These are phyloP conservation scores for Caiman crocodilus DNA, from an alignment of 2,797 vertebrate species.

Conservation along the genomic window DNA sequence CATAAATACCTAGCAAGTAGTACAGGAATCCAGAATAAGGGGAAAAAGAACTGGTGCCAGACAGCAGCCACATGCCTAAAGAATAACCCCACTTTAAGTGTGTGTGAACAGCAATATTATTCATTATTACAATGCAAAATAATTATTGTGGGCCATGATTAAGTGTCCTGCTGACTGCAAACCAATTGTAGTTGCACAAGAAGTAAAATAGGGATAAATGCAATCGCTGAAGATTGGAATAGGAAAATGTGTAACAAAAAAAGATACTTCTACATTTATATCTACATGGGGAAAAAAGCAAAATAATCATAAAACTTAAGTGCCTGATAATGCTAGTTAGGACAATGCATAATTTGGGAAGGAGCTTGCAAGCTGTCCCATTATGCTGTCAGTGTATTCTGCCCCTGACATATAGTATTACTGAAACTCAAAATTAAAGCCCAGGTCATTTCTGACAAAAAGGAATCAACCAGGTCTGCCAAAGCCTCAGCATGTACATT, in stretches of 20 bases:
- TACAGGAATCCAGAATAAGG: not conserved
- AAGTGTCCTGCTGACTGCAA: slow-evolving; percentile 28
- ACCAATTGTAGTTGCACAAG: not conserved
- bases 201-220: slow-evolving; percentile 25
- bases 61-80: slow-evolving; percentile 20
- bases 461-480: not conserved
- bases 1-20: slow-evolving; percentile 19
- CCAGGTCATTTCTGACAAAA: not conserved
- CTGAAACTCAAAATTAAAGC: not conserved
- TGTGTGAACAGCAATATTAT: slow-evolving; percentile 55
- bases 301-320: slow-evolving; percentile 6
- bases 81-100: not conserved
- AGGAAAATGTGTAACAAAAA: not conserved
- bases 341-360: not conserved
- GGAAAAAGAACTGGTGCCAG: not conserved
- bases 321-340: not conserved
- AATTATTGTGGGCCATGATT: slow-evolving; percentile 35
- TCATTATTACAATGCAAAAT: slow-evolving; percentile 35
- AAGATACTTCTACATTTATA: slow-evolving; percentile 1
- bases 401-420: not conserved
- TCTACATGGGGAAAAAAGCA: not conserved
- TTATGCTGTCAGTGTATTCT: not conserved
- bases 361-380: not conserved
- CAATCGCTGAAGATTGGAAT: slow-evolving; percentile 18
- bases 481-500: not conserved